Evolutionary conservation across 2,888 invertebrate genomes (phyloP), one percentile per base, ranked within the genome.

Genomic region (Mesorhabditis spiculigera): DNA sequence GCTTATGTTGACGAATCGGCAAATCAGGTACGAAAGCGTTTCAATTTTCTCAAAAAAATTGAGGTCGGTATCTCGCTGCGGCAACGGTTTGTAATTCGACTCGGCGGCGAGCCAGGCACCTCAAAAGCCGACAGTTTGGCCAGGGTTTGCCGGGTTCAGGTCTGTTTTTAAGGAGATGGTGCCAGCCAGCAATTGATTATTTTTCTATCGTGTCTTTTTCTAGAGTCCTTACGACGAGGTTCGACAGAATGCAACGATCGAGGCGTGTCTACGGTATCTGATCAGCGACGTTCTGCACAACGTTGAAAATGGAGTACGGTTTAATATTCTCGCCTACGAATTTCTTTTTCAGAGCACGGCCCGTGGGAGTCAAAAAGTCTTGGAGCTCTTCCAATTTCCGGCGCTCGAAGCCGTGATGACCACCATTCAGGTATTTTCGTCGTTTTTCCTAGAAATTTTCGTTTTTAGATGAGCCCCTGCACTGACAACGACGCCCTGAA

Each of bases 301-400:
- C 58, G 58, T 50, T 50, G 58, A n/a, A 50, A n/a, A 50, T n/a
- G n/a, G n/a, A 50, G 58, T 28, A 28, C 28, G 28, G 28, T 1
- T 28, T 28, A 28, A 28, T 28, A 28, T 28, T 28, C 28, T 28
- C 1, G 28, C 28, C 28, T 28, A 28, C 28, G 44, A 66, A n/a
- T 68, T 61, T 64, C 5, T 63, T 65, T 65, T 68, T 43, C 65
- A 71, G 69, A 5, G 45, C n/a, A 28, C 13, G 41, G 13, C 41
- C 65, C 66, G 61, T 44, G 45, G 71, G 62, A 45, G 64, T 5
- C 78, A 76, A 66, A 71, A 45, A 44, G 80, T 82, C 4, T 67
- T 82, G 65, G 81, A 82, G 63, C 75, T 84, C 6, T 84, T 84
- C 78, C 81, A 81, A 45, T 82, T 84, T 67, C 83, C 84, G 4